Evolutionary conservation across 2,888 invertebrate species (phyloP), one percentile per base, ranked within the genome.

Genomic region (Drosophila rellima): DNA sequence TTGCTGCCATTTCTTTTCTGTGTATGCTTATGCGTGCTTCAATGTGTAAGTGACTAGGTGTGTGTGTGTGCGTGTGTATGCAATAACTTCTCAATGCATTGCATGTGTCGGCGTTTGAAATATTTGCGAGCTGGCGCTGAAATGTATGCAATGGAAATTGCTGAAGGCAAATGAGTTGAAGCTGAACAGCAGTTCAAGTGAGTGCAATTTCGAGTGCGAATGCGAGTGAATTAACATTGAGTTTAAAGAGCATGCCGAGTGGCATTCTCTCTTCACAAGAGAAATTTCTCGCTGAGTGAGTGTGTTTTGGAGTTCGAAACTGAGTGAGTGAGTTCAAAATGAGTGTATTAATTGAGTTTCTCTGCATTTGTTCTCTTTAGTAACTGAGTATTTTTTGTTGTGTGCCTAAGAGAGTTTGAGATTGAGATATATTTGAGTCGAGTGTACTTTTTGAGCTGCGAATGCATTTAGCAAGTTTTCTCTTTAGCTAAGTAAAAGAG

Each of bases 51-150:
- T 61, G 59, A 56, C 57, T 48, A 20, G 44, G 60, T 23, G 48
- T 7, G 39, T 31, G 47, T 11, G 51, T 15, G 31, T 42, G 42
- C 20, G 62, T 10, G 37, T 39, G 57, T 59, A 29, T 62, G 61
- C 54, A 60, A 84, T 82, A 65, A 73, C 78, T 76, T 70, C 75
- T 61, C 75, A 80, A 75, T 75, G 61, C 56, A 59, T 74, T 55
- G 68, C 64, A 69, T 67, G 64, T 69, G 71, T 45, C 26, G 59
- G 55, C 20, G 56, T 26, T 55, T 55, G 69, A 80, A 62, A 66
- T 70, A 72, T 76, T 77, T 61, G 75, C 78, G 69, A 70, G 55
- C 59, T 70, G 66, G 37, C 62, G 66, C 69, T 64, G 47, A 78
- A 61, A 67, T 20, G 54, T 56, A 74, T 78, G 74, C 74, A 42